These are phyloP conservation scores for Pseudorhombus dupliciocellatus DNA, from an alignment of 2,113 vertebrate genomes.

Conservation along the genomic window DNA sequence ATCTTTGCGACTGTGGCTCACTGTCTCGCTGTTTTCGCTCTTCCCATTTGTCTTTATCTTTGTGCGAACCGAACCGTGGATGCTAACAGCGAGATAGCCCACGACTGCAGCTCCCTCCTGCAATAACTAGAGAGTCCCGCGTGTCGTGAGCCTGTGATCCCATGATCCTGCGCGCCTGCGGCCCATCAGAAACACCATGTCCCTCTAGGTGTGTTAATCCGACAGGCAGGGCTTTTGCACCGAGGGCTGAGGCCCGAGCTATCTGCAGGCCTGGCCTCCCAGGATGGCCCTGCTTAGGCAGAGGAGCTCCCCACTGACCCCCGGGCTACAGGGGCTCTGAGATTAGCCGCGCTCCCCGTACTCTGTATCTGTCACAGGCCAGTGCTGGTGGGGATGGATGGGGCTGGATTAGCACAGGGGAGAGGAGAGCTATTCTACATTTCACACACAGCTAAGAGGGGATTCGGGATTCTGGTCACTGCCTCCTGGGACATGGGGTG, in stretches of 20 bases:
- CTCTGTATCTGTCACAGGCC: slow-evolving; percentile 79
- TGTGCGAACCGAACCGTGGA: slow-evolving; percentile 1
- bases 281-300: slow-evolving; percentile 73
- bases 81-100: slow-evolving; percentile 1
- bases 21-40: slow-evolving; percentile 22
- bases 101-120: slow-evolving; percentile 31
- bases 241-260: slow-evolving; percentile 52
- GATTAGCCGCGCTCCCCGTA: slow-evolving; percentile 67
- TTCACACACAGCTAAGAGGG: slow-evolving; percentile 71
- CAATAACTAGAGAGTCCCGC: slow-evolving; percentile 30
- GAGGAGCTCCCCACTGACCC: slow-evolving; percentile 70
- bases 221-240: slow-evolving; percentile 54
- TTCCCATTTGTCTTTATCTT: slow-evolving; percentile 21
- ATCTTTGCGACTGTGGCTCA: slow-evolving; percentile 16
- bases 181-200: slow-evolving; percentile 59
- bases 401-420: slow-evolving; percentile 74
- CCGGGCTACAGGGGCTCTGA: slow-evolving; percentile 61
- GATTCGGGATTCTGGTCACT: slow-evolving; percentile 67
- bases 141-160: slow-evolving; percentile 50
- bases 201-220: slow-evolving; percentile 70
- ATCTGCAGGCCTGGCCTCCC: slow-evolving; percentile 59
- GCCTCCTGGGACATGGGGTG: slow-evolving; percentile 57
- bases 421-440: slow-evolving; percentile 72
- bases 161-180: slow-evolving; percentile 48
- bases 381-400: slow-evolving; percentile 62